Conservation (phyloP, 1,140 invertebrate species). For the Brachionus calyciflorus region DNA sequence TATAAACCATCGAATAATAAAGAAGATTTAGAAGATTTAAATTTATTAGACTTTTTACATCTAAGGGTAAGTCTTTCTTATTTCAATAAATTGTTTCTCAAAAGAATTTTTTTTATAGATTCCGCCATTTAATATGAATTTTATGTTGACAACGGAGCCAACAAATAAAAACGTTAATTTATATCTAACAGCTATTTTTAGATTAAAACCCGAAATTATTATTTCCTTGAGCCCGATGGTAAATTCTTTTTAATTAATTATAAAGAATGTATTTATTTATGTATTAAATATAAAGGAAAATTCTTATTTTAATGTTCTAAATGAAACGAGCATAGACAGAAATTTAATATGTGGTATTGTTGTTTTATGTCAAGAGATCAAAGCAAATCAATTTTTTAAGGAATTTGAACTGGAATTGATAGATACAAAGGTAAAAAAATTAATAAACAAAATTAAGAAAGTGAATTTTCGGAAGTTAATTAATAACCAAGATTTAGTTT, state of each 20-base stretch:
- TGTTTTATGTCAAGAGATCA: constrained; percentile 7
- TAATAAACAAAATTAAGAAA: too few species aligned
- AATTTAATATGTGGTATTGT: constrained; percentile 17
- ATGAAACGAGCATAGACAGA: constrained; percentile 28
- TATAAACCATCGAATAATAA: constrained; percentile 7
- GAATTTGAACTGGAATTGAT: constrained; percentile 23
- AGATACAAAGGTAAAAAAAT: constrained; percentile 25
- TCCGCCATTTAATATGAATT: constrained; percentile 28
- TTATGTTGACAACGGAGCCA: constrained; percentile 9
- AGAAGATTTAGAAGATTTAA: not conserved
- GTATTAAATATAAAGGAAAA: not conserved
- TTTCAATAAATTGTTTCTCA: not conserved
- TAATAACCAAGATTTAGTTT: too few species aligned
- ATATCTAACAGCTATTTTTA: constrained; percentile 20
- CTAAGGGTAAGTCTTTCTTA: not conserved
- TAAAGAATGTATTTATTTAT: not conserved
- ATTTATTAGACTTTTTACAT: constrained; percentile 1
- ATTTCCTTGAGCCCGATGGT: constrained; percentile 16
- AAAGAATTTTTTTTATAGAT: not conserved
- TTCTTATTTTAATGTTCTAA: constrained; percentile 28
- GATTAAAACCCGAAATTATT: constrained; percentile 24
- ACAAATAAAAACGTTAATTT: constrained; percentile 19
- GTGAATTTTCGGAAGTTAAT: too few species aligned
- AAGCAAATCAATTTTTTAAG: constrained; percentile 9
- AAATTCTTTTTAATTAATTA: not conserved